Base-by-base conservation (phyloP, 37 sponge, comb jelly and placozoan species). In the Beroe forskalii region DNA sequence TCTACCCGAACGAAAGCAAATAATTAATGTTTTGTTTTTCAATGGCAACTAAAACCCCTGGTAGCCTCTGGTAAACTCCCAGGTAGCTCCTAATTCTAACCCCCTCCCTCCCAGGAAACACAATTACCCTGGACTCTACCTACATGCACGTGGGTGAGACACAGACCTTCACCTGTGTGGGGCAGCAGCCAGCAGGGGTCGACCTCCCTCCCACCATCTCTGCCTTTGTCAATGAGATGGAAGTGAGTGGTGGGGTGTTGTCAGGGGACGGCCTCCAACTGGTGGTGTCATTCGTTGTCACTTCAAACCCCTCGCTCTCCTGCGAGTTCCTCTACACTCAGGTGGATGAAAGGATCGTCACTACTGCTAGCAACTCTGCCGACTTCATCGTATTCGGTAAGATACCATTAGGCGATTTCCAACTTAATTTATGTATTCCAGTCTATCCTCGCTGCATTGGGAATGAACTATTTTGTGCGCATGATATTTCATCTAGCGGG, bases 131-230 rank as follows among this genome's bases (percentile, higher is more conserved):
- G 55, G 12, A 12, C 12, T 6, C 55, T 48, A 6, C 12, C 6
- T 48, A 48, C 55, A 48, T 48, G 55, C 55, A 48, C 55, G 39
- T 69, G 35, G 72, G 72, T 14, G 32, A 33, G 33, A 69, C 72
- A 27, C 32, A 69, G 19, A 69, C 72, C 4, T 69, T 69, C 72
- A 69, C 72, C 19, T 69, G 72, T 69, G 72, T 33, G 28, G 72
- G 72, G 38, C 19, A 36, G 6, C 72, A 69, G 32, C 72, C 72
- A 19, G 39, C 27, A 20, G 72, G 72, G 1, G 72, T 69, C 17
- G 72, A 69, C 32, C 72, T 69, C 8, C 72, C 72, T 9, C 72
- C 72, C 20, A 69, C 37, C 36, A 69, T 69, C 1, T 28, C 72
- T 37, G 72, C 72, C 32, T 69, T 69, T 69, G 32, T 69, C 72